Evolutionary conservation across 2,113 vertebrate genomes (phyloP), one percentile per base, ranked within the genome.

Genomic region (Ictalurus punctatus): DNA sequence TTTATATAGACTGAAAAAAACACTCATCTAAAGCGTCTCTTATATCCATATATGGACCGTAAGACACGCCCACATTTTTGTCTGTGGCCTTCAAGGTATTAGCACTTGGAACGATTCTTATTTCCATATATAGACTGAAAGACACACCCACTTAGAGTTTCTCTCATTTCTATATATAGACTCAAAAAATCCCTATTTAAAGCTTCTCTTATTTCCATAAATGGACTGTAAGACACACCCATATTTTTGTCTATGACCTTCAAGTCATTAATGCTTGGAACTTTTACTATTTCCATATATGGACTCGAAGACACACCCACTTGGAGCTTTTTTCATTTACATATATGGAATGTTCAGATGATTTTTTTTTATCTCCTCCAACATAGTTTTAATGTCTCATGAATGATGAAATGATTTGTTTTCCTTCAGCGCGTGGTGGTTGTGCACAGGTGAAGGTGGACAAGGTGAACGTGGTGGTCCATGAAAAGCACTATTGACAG

Each of bases 401-500:
- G 4, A 44, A 25, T 23, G 9, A 16, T 52, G 44, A 79, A 54
- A 52, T 23, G 17, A 19, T 74, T 81, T 65, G 40, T n/a, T 78
- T 81, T 84, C 78, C 65, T 61, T 88, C 17, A 30, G 76, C 78
- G 0, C 8, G 3, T 61, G 56, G 19, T 14, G 83, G 23, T 85
- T 91, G 88, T 82, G 25, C 85, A 44, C 84, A 88, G 80, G 83
- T 89, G 88, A 92, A 76, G 73, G 73, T 74, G 37, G 71, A 74
- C 21, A 52, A 88, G 85, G 58, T 91, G 37, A 89, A 91, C 61
- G 90, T 89, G 93, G 90, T 93, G 92, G 90, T 89, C 89, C 92
- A 91, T 94, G 92, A 95, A 94, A 94, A 95, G n/a, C 80, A 6
- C 78, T 92, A 94, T 91, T 94, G 94, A 95, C 94, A 93, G 91